Evolutionary conservation across 2,888 invertebrate genomes (phyloP).

Genomic region (Leptinotarsa juncta): DNA sequence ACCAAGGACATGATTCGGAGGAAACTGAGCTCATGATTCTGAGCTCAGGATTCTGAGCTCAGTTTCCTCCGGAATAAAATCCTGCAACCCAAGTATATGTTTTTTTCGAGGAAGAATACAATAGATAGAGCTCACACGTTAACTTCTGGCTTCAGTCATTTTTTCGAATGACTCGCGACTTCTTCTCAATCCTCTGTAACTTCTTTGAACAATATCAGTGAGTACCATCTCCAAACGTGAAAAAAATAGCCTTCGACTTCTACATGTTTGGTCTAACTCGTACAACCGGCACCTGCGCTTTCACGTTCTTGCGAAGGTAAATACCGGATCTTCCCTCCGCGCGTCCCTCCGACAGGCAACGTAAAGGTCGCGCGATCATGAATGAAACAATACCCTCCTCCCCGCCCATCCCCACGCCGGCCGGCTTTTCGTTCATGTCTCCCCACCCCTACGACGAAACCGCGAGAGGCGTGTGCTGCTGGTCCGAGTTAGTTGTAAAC

Average conservation of each 20-base stretch:
- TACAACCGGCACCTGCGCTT: slow-evolving; percentile 20
- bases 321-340: slow-evolving; percentile 46
- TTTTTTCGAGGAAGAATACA: no score
- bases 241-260: not conserved
- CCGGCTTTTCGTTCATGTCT: slow-evolving; percentile 59
- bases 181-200: no score
- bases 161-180: no score
- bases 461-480: slow-evolving; percentile 59
- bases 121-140: no score
- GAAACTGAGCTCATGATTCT: no score
- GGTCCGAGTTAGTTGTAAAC: slow-evolving; percentile 60
- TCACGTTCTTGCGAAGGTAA: slow-evolving; percentile 35
- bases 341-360: slow-evolving; percentile 36
- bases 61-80: no score
- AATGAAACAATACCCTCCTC: slow-evolving; percentile 69
- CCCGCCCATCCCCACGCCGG: slow-evolving; percentile 56
- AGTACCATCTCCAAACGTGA: no score
- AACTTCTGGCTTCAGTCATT: no score
- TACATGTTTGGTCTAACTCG: not conserved
- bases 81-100: no score
- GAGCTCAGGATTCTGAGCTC: no score
- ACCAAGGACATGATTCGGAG: no score
- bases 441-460: slow-evolving; percentile 48
- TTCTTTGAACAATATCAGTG: no score
- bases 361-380: slow-evolving; percentile 64